These are phyloP conservation scores for Temnothorax ravouxi DNA, from an alignment of 2,888 invertebrate species.

Conservation along the genomic window DNA sequence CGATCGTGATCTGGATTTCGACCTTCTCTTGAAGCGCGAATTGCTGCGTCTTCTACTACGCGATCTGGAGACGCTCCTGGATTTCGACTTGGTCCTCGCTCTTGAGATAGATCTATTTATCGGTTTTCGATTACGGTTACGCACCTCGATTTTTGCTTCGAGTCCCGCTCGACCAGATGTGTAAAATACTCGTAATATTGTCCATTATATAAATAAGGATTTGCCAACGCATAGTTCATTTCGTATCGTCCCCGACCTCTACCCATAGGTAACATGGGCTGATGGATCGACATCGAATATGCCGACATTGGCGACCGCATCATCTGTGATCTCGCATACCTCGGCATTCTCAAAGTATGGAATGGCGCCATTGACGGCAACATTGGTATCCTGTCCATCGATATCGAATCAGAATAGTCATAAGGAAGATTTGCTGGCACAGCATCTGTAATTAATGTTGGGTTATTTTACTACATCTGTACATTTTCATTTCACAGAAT, in stretches of 20 bases:
- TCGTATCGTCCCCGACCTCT: slow-evolving; percentile 75
- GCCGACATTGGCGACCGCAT: slow-evolving; percentile 79
- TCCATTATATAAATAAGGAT: slow-evolving; percentile 85
- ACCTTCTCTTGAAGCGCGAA: slow-evolving; percentile 66
- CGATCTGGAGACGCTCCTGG: slow-evolving; percentile 69
- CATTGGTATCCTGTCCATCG: slow-evolving; percentile 56
- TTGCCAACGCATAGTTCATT: slow-evolving; percentile 79
- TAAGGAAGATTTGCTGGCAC: slow-evolving; percentile 68
- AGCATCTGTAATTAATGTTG: slow-evolving; percentile 8
- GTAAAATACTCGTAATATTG: slow-evolving; percentile 89
- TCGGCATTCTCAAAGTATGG: slow-evolving; percentile 14
- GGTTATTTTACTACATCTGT: background rate
- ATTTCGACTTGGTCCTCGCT: slow-evolving; percentile 65
- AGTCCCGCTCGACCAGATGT: slow-evolving; percentile 88
- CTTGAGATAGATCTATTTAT: slow-evolving; percentile 74
- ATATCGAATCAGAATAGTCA: slow-evolving; percentile 28
- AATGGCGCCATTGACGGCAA: slow-evolving; percentile 59
- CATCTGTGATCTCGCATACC: slow-evolving; percentile 22
- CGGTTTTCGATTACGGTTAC: slow-evolving; percentile 67
- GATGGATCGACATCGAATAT: slow-evolving; percentile 75
- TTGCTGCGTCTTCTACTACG: slow-evolving; percentile 70
- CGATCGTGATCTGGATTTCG: slow-evolving; percentile 58
- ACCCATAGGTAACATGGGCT: slow-evolving; percentile 61
- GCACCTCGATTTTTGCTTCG: slow-evolving; percentile 84
- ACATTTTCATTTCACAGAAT: background rate